A percentile compares a stretch with the other conserved stretches of the same genome.
Evolutionary conservation across 2,797 vertebrate genomes (phyloP).

Genomic region (Nannoperca australis): DNA sequence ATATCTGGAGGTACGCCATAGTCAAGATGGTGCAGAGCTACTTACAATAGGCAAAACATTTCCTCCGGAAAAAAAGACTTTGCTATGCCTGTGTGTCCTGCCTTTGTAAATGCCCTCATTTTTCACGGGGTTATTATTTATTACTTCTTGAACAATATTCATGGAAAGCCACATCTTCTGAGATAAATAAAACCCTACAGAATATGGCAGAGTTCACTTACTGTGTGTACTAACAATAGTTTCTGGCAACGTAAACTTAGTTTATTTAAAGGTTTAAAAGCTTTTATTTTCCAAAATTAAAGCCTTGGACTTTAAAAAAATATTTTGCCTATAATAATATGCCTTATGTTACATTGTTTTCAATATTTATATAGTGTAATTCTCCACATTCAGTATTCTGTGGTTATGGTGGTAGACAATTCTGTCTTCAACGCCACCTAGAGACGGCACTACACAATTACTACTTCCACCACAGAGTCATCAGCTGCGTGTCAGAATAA

Average conservation of each 20-base stretch:
- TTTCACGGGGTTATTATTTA: not conserved
- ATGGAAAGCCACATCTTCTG: too few species aligned
- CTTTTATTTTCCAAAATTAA: not conserved
- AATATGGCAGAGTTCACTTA: not conserved
- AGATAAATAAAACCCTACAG: not conserved
- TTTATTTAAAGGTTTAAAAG: not conserved
- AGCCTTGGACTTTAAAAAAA: too few species aligned
- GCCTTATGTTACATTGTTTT: not conserved
- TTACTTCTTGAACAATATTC: not conserved
- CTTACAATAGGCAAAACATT: conserved; percentile 40
- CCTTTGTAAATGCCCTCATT: conserved; percentile 24
- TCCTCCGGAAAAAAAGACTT: conserved; percentile 14
- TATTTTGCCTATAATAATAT: too few species aligned
- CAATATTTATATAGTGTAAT: not conserved
- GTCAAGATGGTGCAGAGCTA: conserved; percentile 57
- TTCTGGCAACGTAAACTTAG: not conserved
- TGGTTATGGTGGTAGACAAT: not conserved
- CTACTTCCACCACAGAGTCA: not conserved
- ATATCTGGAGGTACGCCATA: conserved; percentile 54
- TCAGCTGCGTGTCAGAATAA: not conserved
- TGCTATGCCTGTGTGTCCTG: not conserved
- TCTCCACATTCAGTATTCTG: not conserved
- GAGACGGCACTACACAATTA: not conserved
- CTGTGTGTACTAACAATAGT: not conserved
- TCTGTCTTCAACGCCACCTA: conserved; percentile 28